Conservation (phyloP, 2,888 invertebrate genomes). For the Artemia sinica region DNA sequence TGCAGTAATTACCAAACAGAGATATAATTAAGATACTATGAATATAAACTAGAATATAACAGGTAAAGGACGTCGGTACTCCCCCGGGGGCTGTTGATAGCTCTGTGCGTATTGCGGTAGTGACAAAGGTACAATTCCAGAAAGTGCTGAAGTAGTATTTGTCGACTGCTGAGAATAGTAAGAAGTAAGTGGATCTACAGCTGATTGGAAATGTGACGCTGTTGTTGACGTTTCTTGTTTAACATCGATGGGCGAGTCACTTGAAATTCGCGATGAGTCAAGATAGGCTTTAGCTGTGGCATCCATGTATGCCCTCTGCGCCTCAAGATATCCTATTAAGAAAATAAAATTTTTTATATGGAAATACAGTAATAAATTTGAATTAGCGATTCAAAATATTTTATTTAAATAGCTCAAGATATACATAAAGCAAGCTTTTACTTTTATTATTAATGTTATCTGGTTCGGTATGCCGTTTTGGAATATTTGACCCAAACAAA, state of each 20-base stretch:
- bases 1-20: no score
- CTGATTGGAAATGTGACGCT: slow-evolving; percentile 25
- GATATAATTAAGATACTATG: no score
- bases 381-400: no score
- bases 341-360: background rate
- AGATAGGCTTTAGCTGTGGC: slow-evolving; percentile 37
- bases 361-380: no score
- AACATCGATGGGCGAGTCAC: slow-evolving; percentile 29
- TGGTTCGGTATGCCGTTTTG: no score
- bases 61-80: slow-evolving; percentile 54
- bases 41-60: slow-evolving; percentile 53
- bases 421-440: no score
- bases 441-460: no score
- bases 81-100: slow-evolving; percentile 35
- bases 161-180: slow-evolving; percentile 35
- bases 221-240: slow-evolving; percentile 25
- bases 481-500: no score
- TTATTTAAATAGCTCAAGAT: no score
- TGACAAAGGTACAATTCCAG: slow-evolving; percentile 22
- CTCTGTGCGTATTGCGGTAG: slow-evolving; percentile 21
- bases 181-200: slow-evolving; percentile 26
- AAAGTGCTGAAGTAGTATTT: slow-evolving; percentile 27
- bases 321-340: slow-evolving; percentile 16
- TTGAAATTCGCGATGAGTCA: slow-evolving; percentile 43
- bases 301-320: slow-evolving; percentile 22